Percentiles rank a stretch among this genome's conserved stretches.
phyloP scores from a whole-genome alignment of 2,888 invertebrate species.

The Aleiodes leptofemur region DNA sequence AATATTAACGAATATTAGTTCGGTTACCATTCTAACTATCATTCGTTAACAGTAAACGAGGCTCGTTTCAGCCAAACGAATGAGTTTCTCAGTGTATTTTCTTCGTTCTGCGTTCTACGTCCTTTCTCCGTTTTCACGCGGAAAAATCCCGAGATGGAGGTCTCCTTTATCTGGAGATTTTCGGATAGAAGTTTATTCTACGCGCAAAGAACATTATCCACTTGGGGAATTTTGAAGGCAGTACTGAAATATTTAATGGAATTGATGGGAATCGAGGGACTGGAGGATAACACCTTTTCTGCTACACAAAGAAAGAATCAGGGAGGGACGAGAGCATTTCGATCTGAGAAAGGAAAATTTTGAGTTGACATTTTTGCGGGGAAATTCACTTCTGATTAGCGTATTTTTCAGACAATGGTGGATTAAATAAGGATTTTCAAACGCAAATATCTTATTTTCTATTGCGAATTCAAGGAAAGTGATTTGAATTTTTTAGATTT shows the following conservation, averaged over 20 bases:
- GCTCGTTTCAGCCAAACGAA: too few species aligned
- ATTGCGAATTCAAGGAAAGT: too few species aligned
- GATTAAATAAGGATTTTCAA: too few species aligned
- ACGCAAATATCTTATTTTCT: too few species aligned
- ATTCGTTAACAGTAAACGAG: too few species aligned
- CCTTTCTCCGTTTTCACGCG: background rate
- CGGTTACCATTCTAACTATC: too few species aligned
- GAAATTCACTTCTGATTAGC: too few species aligned
- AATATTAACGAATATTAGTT: too few species aligned
- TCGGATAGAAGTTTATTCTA: background rate
- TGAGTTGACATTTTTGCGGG: background rate
- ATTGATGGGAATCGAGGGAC: conserved; percentile 59
- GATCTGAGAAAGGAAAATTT: conserved; percentile 17
- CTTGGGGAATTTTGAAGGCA: conserved; percentile 4
- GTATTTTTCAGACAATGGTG: too few species aligned
- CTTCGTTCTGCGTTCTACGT: background rate
- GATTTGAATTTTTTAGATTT: too few species aligned
- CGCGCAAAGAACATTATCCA: conserved; percentile 36
- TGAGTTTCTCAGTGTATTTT: too few species aligned
- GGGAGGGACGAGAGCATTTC: conserved; percentile 39
- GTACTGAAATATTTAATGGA: conserved; percentile 58
- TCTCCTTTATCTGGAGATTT: conserved; percentile 16
- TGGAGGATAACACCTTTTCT: conserved; percentile 37
- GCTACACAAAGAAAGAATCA: conserved; percentile 53
- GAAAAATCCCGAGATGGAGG: background rate